Base-by-base conservation (phyloP, 2,797 vertebrate genomes). In the Scyliorhinus canicula region DNA sequence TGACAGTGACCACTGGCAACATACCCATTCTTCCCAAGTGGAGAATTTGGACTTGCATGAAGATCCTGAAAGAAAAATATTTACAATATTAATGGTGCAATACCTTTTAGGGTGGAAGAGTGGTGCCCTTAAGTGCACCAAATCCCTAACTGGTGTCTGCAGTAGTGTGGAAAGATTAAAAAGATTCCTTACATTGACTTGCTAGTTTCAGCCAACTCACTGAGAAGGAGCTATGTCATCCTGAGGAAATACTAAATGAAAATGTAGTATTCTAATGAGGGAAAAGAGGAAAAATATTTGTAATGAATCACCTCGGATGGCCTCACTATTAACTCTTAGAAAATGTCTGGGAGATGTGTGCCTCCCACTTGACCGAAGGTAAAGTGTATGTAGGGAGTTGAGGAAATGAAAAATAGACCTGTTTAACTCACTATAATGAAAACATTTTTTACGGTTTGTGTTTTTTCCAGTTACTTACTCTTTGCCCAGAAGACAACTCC, bases 401-500 rank as follows among this genome's bases (percentile, higher is more conserved):
- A 9, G 44, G 65, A 74, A 47, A 71, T 7, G 47, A 35, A 90
- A 47, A 74, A 94, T n/a, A n/a, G 14, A 31, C 11, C 35, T 52
- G 31, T 52, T 57, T n/a, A 71, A 35, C 16, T 74, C 52, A 40
- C 26, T 86, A 65, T 67, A 93, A 74, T 26, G 71, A 71, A 50
- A 93, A 69, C 3, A 14, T 14, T 50, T 5, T 47, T 52, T 50
- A 69, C n/a, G 4, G 55, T 94, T 91, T 60, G 2, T 95, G 24
- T 3, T 96, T 67, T 96, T 96, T 96, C 82, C 95, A 99, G 99
- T 98, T 99, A 86, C 97, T 99, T 95, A 98, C 98, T 0, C 98
- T 99, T 93, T 97, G 97, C 96, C 99, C 99, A 95, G 98, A 99
- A 96, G 98, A 98, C 95, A 99, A 99, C 96, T 98, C 98, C 69